Base-by-base conservation (phyloP, 2,113 vertebrate genomes). In the Tyrannus savana region DNA sequence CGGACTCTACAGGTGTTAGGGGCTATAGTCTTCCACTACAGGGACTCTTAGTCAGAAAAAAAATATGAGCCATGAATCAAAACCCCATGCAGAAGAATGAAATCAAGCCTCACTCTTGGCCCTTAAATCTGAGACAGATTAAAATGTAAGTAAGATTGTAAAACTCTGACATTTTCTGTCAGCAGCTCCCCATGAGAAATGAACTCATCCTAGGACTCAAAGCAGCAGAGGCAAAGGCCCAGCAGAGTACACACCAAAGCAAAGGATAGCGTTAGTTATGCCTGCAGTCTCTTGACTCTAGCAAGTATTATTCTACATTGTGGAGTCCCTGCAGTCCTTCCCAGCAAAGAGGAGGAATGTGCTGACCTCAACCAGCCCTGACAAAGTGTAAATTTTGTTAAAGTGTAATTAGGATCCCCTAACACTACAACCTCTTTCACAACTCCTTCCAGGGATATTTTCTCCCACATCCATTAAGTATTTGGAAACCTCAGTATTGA, bases 271-370 rank as follows among this genome's bases (percentile, higher is more conserved):
- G 55, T 53, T n/a, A 37, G 39, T 19, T 60, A 62, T 35, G 8
- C 8, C 46, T 87, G 52, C 42, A 7, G 14, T 76, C 24, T 23
- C 37, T 39, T 22, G 28, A 19, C 35, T 74, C 33, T 30, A 35
- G 18, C 4, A 28, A 69, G 12, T 1, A 1, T 31, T 42, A 5
- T 3, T 59, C 14, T 28, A 19, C n/a, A 18, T 2, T 60, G 3
- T 12, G 19, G 17, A 59, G 56, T 47, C 25, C 4, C 6, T 28
- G 35, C 23, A 84, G 18, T 30, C 39, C 41, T 74, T 50, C 42
- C 42, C 28, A 69, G 3, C 7, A 35, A 22, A 63, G 44, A 58
- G 46, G 19, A 80, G 6, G 33, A n/a, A 75, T 14, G 47, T 42
- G 22, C 27, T 89, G 77, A 62, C 56, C 64, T 89, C 2, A 0